Evolutionary conservation across 1,140 invertebrate species (phyloP), one percentile per base, ranked within the genome.

Genomic region (Heliconius eleuchia): DNA sequence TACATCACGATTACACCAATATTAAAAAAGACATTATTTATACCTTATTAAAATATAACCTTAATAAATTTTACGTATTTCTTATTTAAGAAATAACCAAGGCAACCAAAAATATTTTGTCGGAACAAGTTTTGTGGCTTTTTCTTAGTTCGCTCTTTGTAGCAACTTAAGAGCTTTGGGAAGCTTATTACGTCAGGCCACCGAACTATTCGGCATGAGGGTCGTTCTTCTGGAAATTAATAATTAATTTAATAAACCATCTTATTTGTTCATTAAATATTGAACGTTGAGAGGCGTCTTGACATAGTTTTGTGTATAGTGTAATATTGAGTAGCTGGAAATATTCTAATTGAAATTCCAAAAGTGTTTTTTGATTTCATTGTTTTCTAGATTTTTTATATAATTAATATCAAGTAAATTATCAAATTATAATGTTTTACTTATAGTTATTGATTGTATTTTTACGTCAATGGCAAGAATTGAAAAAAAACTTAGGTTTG

Each of bases 61-160:
- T 30, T 13, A 30, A 66, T 3, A 66, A 66, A 27, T 27, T 66
- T 27, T 18, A 71, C 30, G 42, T 73, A 9, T 13, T 50, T 66
- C 71, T 72, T 73, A 73, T 80, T 73, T 76, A 76, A 76, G 71
- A 57, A 55, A 57, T 80, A 76, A 73, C 60, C 74, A 76, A 80
- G 27, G 60, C 74, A 66, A 76, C 73, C 70, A 46, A 71, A 80
- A 76, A 76, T 80, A 80, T 80, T 80, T 80, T 76, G 79, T 80
- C 52, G 55, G 71, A 77, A 75, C 70, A 82, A 82, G 78, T 82
- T 82, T 82, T 71, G 78, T 75, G 78, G 78, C 73, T 77, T 78
- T 82, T 75, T 80, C 78, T 75, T 74, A 70, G 72, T 46, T 73
- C 71, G 60, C 78, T 82, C 78, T 79, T 82, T 79, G 78, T 77